These are phyloP conservation scores for Akabosia matsudoensis DNA, from an alignment of 1,140 invertebrate species.

Conservation along the genomic window DNA sequence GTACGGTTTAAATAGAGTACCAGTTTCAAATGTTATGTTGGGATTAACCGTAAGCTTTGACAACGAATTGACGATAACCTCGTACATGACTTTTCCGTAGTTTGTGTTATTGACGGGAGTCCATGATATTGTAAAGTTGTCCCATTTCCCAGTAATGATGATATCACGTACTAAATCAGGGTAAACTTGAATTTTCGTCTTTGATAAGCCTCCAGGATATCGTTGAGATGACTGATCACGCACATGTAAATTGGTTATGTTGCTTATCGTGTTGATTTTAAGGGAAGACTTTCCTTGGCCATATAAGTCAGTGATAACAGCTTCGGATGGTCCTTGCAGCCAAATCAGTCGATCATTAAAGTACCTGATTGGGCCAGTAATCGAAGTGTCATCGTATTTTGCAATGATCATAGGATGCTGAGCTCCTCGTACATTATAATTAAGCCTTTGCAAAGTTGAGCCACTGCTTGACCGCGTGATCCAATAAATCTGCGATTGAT, in stretches of 20 bases:
- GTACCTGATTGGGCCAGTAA: conserved; percentile 64
- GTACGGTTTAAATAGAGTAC: conserved; percentile 62
- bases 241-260: conserved; percentile 68
- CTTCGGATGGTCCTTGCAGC: conserved; percentile 70
- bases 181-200: conserved; percentile 57
- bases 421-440: conserved; percentile 39
- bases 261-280: conserved; percentile 59
- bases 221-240: conserved; percentile 66
- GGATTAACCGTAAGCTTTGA: conserved; percentile 47
- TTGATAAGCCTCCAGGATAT: conserved; percentile 55
- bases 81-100: conserved; percentile 77
- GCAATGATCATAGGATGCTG: conserved; percentile 32
- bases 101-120: conserved; percentile 67
- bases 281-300: conserved; percentile 73
- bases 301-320: conserved; percentile 71
- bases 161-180: conserved; percentile 63
- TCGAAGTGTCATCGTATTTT: conserved; percentile 29
- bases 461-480: conserved; percentile 70
- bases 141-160: conserved; percentile 67
- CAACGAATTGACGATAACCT: conserved; percentile 64
- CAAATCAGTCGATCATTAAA: conserved; percentile 75
- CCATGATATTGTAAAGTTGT: conserved; percentile 78
- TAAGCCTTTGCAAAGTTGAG: conserved; percentile 66
- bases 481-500: conserved; percentile 72
- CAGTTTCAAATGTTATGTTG: conserved; percentile 54